phyloP scores from a whole-genome alignment of 2,888 invertebrate genomes.

The Baronia brevicornis region DNA sequence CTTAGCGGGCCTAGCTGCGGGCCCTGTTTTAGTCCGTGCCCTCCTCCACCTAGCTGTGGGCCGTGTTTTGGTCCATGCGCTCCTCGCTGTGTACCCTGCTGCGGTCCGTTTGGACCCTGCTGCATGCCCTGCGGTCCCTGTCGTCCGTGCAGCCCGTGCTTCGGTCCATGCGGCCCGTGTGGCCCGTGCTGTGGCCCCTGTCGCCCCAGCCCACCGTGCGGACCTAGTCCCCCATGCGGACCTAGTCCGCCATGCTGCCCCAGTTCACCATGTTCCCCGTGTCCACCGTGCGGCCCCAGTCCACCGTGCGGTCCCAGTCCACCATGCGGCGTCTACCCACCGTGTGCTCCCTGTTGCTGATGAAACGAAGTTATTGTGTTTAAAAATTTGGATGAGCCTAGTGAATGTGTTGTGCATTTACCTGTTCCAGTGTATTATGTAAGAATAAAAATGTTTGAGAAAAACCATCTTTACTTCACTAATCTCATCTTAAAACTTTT shows the following conservation, averaged over 20 bases:
- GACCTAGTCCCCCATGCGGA: constrained; percentile 34
- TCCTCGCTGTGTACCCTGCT: constrained; percentile 9
- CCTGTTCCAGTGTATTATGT: too few species aligned
- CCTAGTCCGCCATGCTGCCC: constrained; percentile 21
- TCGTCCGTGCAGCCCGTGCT: constrained; percentile 19
- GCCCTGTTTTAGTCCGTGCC: constrained; percentile 9
- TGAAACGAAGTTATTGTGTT: too few species aligned
- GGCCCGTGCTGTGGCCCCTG: constrained; percentile 21
- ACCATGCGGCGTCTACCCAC: too few species aligned
- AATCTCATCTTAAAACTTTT: too few species aligned
- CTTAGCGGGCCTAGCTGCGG: constrained; percentile 5
- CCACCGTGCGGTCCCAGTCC: too few species aligned
- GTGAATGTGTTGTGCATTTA: too few species aligned
- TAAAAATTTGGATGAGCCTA: too few species aligned
- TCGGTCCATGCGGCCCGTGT: constrained; percentile 18
- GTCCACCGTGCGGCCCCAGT: constrained; percentile 48
- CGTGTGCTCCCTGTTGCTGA: too few species aligned
- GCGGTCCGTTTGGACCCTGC: constrained; percentile 9
- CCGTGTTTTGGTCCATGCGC: constrained; percentile 12
- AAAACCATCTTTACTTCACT: too few species aligned
- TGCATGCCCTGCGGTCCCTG: constrained; percentile 12
- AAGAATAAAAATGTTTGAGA: too few species aligned
- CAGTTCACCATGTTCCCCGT: constrained; percentile 13
- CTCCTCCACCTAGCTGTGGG: constrained; percentile 12
- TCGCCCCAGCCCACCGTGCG: constrained; percentile 15